Percentiles rank a stretch among this genome's conserved stretches.
Evolutionary conservation across 2,888 invertebrate genomes (phyloP).

Genomic region (Ophion slaviceki): DNA sequence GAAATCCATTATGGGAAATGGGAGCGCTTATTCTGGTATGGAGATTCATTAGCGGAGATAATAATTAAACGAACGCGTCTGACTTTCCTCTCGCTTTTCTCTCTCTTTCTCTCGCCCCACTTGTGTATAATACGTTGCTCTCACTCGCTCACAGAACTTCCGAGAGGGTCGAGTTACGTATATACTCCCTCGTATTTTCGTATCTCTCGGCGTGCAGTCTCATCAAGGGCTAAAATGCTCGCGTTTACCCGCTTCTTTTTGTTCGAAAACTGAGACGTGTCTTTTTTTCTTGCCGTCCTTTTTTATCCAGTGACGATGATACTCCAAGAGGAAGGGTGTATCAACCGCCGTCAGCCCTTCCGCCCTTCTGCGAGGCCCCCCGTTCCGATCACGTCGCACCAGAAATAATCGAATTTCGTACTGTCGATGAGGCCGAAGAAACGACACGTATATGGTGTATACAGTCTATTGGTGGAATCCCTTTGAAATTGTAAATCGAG

Average conservation of each 20-base stretch:
- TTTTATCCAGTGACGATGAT: slow-evolving; percentile 25
- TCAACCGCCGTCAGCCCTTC: slow-evolving; percentile 11
- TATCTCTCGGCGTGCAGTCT: slow-evolving; percentile 10
- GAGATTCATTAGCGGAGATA: slow-evolving; percentile 78
- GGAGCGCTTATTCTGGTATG: slow-evolving; percentile 23
- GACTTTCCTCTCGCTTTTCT: slow-evolving; percentile 61
- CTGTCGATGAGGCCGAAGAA: neutral
- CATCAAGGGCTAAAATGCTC: slow-evolving; percentile 40
- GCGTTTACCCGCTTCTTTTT: slow-evolving; percentile 63
- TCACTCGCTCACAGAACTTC: slow-evolving; percentile 33
- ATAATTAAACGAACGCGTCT: slow-evolving; percentile 78
- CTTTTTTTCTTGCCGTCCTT: slow-evolving; percentile 15
- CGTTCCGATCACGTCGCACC: slow-evolving; percentile 40
- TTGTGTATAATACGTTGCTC: slow-evolving; percentile 11
- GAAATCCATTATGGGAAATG: slow-evolving; percentile 76
- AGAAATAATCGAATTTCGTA: slow-evolving; percentile 50
- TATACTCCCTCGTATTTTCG: slow-evolving; percentile 33
- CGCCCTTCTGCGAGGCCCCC: neutral
- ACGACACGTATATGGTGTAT: slow-evolving; percentile 13
- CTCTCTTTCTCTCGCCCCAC: slow-evolving; percentile 36
- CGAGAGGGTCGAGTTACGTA: slow-evolving; percentile 49
- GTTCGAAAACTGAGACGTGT: slow-evolving; percentile 35
- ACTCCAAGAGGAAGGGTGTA: slow-evolving; percentile 14
- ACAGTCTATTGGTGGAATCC: slow-evolving; percentile 28
- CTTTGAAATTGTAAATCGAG: slow-evolving; percentile 52